Evolutionary conservation across 2,113 vertebrate genomes (phyloP).

Genomic region (Zootoca vivipara): DNA sequence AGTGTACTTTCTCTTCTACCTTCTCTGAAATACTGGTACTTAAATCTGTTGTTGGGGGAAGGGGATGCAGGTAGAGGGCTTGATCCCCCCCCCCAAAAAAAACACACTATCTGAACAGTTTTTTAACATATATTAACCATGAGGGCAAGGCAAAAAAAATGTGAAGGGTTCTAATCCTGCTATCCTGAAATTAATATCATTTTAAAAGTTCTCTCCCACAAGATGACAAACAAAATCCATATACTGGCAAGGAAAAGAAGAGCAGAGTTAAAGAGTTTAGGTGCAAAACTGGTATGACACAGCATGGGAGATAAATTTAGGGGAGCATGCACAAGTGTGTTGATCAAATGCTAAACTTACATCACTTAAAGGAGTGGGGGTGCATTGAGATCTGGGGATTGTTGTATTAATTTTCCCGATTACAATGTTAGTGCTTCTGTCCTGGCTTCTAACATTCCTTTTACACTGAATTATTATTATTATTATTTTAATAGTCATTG

Average conservation of each 20-base stretch:
- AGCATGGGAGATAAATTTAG: too few relatives aligned
- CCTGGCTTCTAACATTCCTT: too few relatives aligned
- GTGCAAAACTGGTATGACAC: background rate
- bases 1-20: conserved; percentile 23
- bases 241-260: background rate
- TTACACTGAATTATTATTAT: too few relatives aligned
- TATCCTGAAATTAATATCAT: background rate
- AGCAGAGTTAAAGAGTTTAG: background rate
- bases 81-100: background rate
- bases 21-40: background rate
- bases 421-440: too few relatives aligned
- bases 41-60: background rate
- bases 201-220: background rate
- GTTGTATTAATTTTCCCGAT: too few relatives aligned
- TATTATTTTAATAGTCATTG: background rate
- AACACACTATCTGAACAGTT: too few relatives aligned
- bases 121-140: too few relatives aligned
- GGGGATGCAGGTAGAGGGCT: background rate
- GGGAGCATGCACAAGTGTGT: background rate
- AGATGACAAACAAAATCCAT: too few relatives aligned
- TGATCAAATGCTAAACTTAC: background rate
- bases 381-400: too few relatives aligned
- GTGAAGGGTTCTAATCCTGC: background rate
- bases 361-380: background rate
- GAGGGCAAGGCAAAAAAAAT: background rate